Percentiles rank a stretch among this genome's conserved stretches.
Conservation (phyloP, 2,113 vertebrate genomes). For the Ictalurus punctatus region DNA sequence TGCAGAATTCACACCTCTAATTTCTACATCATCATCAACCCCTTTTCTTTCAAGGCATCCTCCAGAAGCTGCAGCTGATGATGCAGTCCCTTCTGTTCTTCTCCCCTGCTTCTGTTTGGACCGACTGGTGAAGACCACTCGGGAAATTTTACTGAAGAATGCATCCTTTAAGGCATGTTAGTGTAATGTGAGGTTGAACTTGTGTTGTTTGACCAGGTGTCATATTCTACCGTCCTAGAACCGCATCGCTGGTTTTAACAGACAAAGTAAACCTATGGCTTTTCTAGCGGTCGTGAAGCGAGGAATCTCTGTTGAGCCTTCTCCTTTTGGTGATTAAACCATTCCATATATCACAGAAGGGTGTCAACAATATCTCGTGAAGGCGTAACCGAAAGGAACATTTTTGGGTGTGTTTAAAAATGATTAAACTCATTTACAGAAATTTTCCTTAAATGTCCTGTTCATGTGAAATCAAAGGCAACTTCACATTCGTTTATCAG, state of each 20-base stretch:
- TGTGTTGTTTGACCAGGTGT: background rate
- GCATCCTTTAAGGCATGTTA: background rate
- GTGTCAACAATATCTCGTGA: background rate
- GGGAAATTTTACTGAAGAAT: background rate
- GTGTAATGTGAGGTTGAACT: background rate
- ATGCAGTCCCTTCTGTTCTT: background rate
- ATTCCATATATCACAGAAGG: background rate
- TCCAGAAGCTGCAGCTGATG: constrained; percentile 2
- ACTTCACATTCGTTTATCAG: background rate
- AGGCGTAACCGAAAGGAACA: background rate
- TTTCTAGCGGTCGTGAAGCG: background rate
- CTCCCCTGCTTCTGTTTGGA: constrained; percentile 17
- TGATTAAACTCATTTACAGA: background rate
- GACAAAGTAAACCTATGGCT: background rate
- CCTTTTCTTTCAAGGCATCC: background rate
- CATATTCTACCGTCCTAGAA: background rate
- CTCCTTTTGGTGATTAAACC: background rate
- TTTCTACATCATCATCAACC: constrained; percentile 14
- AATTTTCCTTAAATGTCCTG: background rate
- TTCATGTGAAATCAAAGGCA: background rate
- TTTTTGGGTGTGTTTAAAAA: background rate
- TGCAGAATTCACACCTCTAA: constrained; percentile 4
- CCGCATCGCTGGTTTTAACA: background rate
- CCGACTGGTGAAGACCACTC: background rate
- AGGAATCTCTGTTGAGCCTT: background rate